A percentile compares a stretch with the other conserved stretches of the same genome.
These are phyloP conservation scores for Pomacea canaliculata DNA, from an alignment of 2,888 invertebrate species.

Conservation along the genomic window DNA sequence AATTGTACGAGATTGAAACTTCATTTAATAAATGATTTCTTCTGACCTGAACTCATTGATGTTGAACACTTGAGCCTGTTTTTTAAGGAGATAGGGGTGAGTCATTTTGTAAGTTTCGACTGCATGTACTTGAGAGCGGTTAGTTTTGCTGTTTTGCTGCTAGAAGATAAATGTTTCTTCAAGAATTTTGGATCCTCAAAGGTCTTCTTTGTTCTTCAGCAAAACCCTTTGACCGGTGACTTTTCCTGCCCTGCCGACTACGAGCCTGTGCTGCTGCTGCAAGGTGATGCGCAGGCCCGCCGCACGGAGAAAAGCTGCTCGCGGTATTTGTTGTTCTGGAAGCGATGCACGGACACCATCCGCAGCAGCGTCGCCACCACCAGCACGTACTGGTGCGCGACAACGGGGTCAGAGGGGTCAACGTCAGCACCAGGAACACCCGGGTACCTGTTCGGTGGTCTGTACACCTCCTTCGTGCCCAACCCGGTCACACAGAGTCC, in stretches of 20 bases:
- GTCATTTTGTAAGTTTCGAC: too few relatives aligned
- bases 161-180: too few relatives aligned
- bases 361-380: constrained; percentile 40
- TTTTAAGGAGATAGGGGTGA: too few relatives aligned
- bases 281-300: constrained; percentile 27
- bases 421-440: constrained; percentile 30
- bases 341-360: constrained; percentile 37
- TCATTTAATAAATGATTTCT: too few relatives aligned
- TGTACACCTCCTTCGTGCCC: constrained; percentile 40
- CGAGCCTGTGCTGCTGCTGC: constrained; percentile 40
- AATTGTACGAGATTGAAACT: too few relatives aligned
- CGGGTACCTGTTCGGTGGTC: constrained; percentile 58
- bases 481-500: constrained; percentile 47
- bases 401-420: constrained; percentile 27
- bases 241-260: constrained; percentile 49
- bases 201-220: not conserved
- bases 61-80: too few relatives aligned
- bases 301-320: constrained; percentile 6
- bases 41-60: too few relatives aligned
- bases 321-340: constrained; percentile 40
- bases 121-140: too few relatives aligned
- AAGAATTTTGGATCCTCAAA: too few relatives aligned
- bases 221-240: constrained; percentile 54
- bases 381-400: constrained; percentile 55
- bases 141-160: too few relatives aligned